These are phyloP conservation scores for Lepus americanus DNA, from an alignment of 2,113 vertebrate species.

Conservation along the genomic window DNA sequence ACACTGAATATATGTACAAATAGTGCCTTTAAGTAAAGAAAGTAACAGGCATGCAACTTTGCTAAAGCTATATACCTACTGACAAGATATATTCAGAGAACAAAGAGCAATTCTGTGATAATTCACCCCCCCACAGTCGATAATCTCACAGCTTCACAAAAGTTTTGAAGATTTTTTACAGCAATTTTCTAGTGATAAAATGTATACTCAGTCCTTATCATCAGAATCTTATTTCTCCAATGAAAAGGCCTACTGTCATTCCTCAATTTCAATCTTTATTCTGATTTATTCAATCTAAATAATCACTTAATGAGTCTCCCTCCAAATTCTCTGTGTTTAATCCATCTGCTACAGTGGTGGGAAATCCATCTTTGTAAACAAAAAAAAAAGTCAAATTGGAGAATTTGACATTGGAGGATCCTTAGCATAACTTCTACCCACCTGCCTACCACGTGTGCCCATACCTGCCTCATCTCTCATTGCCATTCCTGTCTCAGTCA, in stretches of 20 bases:
- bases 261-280: neutral
- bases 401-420: neutral
- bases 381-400: neutral
- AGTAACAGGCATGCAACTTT: neutral
- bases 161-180: neutral
- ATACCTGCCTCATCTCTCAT: neutral
- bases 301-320: neutral
- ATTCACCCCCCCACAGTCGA: neutral
- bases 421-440: neutral
- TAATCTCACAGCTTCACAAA: neutral
- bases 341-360: neutral
- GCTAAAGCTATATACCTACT: neutral
- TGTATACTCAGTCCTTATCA: neutral
- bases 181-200: neutral
- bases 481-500: neutral
- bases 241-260: neutral
- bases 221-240: neutral
- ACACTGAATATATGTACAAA: neutral
- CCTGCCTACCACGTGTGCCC: neutral
- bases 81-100: neutral
- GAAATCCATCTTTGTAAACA: neutral
- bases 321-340: neutral
- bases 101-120: neutral
- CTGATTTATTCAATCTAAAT: neutral
- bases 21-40: neutral